Evolutionary conservation across 2,113 vertebrate species (phyloP).

Genomic region (Tympanuchus pallidicinctus): DNA sequence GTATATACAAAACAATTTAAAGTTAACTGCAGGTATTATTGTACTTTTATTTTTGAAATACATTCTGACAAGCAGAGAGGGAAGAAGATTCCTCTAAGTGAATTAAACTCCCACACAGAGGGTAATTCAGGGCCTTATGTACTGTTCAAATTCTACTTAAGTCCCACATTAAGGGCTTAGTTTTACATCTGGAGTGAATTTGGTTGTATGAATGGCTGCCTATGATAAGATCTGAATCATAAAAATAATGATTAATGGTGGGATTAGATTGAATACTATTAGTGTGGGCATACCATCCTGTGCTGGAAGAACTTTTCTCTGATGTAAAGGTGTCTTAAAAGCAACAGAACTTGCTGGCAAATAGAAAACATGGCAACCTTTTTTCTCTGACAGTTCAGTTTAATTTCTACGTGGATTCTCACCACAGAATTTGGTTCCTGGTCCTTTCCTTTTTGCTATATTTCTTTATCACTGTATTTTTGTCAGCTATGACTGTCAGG

Average conservation of each 20-base stretch:
- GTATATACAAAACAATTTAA: background rate
- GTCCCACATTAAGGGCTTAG: constrained; percentile 25
- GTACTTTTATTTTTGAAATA: background rate
- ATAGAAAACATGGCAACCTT: background rate
- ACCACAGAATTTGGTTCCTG: background rate
- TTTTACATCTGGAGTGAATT: constrained; percentile 39
- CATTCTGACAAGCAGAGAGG: background rate
- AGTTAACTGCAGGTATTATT: background rate
- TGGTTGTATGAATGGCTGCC: background rate
- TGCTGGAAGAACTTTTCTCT: background rate
- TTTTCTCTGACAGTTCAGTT: background rate
- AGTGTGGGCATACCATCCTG: background rate
- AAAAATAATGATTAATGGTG: background rate
- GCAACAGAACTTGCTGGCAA: background rate
- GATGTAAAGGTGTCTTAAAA: background rate
- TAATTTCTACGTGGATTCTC: background rate
- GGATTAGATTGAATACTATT: background rate
- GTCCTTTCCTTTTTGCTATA: background rate
- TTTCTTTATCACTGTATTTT: background rate
- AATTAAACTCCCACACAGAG: background rate
- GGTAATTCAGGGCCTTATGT: background rate
- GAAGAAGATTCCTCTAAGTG: constrained; percentile 17
- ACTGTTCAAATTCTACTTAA: constrained; percentile 12
- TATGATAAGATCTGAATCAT: constrained; percentile 8
- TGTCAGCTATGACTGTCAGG: background rate